Base-by-base conservation (phyloP, 2,888 invertebrate species). In the Alsophila aescularia region DNA sequence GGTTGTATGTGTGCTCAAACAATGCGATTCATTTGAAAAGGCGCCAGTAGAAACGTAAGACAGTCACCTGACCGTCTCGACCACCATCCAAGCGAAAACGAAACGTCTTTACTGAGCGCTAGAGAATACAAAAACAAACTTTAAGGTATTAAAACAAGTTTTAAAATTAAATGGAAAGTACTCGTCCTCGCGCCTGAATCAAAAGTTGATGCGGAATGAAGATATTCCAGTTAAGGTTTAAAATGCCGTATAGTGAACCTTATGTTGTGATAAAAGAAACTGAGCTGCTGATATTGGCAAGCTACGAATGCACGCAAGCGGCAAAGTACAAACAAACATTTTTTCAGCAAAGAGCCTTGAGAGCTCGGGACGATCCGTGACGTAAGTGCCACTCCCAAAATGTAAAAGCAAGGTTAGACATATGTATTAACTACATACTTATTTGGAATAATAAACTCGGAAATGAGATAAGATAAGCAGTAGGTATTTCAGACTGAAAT, bases 11-110 rank as follows among this genome's bases (percentile, higher is more conserved):
- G 72, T 63, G 60, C 49, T 63, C 54, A 67, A 81, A 82, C 83
- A 83, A 85, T 83, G 81, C 81, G 76, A 83, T 85, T 85, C 77
- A 80, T 81, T 86, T 85, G 77, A 82, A 81, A 83, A 77, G 83
- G 77, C 79, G 75, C 76, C 75, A 73, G 78, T 67, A 72, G 67
- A 82, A 77, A 83, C 81, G 79, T 81, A 81, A 81, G 69, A 80
- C 77, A 77, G 84, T 84, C 85, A 87, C 82, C 81, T 86, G 87
- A 87, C 80, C 69, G 69, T 62, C 69, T 64, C 64, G 60, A 65
- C 59, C 62, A 65, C 41, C 60, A 54, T 61, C 52, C 64, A 65
- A 56, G 53, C 8, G 50, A 60, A 55, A 60, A 13, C 67, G 31
- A 70, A 62, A 60, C 44, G 56, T 45, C 54, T 42, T 39, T 50